Percentiles rank a stretch among this genome's conserved stretches.
Conservation (phyloP, 2,888 invertebrate species). For the Hypena proboscidalis region DNA sequence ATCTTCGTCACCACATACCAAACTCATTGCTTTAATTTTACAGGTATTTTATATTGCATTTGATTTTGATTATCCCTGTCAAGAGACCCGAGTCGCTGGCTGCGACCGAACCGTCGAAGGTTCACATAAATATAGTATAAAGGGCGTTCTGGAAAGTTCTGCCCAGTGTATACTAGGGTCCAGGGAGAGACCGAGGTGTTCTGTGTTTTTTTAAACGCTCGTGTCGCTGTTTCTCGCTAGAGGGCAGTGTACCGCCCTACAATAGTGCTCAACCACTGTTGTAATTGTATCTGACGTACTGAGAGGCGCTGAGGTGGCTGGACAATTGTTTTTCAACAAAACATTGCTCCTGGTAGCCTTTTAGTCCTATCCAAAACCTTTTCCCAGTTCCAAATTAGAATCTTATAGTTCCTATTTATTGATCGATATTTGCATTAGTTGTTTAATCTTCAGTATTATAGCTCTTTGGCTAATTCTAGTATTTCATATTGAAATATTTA, state of each 20-base stretch:
- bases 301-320: constrained; percentile 70
- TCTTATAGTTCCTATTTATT: neutral
- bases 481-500: too few relatives aligned
- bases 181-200: constrained; percentile 70
- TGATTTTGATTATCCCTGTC: constrained; percentile 54
- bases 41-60: constrained; percentile 61
- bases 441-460: too few relatives aligned
- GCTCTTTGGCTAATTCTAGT: too few relatives aligned
- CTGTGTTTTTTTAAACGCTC: constrained; percentile 48
- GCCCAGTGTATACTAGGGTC: constrained; percentile 78
- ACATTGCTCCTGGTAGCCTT: constrained; percentile 78
- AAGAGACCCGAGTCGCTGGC: constrained; percentile 70
- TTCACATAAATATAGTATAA: constrained; percentile 77
- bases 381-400: too few relatives aligned
- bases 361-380: constrained; percentile 19
- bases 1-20: neutral
- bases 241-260: constrained; percentile 67
- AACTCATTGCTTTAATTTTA: constrained; percentile 55
- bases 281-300: constrained; percentile 71
- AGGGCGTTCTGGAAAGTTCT: constrained; percentile 51
- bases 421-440: too few relatives aligned
- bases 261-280: constrained; percentile 77
- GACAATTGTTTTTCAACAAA: constrained; percentile 83
- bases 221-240: constrained; percentile 57
- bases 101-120: constrained; percentile 62